Conservation (phyloP, 2,797 vertebrate genomes). For the Tenualosa thibaudeaui region DNA sequence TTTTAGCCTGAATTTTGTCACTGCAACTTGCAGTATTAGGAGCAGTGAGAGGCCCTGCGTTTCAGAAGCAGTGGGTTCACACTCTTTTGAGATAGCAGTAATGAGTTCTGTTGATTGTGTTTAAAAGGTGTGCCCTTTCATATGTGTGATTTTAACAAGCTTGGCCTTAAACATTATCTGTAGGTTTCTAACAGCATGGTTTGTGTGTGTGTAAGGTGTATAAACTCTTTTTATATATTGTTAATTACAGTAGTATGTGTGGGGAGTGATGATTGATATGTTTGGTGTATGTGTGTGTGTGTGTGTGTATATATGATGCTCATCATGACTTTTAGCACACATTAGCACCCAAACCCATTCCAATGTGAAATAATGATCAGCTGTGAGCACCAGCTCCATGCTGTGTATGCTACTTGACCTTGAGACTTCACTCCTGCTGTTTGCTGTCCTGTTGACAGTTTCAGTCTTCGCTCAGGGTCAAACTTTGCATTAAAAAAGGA, state of each 20-base stretch:
- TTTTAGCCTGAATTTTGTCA: not conserved
- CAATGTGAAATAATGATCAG: not conserved
- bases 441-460: not conserved
- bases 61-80: not conserved
- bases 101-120: not conserved
- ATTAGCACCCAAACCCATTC: not conserved
- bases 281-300: not conserved
- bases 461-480: not conserved
- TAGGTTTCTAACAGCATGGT: slow-evolving; percentile 9
- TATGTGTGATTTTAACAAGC: not conserved
- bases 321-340: not conserved
- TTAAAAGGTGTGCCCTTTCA: not conserved
- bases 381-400: not conserved
- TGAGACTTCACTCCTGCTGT: not conserved
- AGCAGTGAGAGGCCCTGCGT: not conserved
- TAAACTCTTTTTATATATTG: no score
- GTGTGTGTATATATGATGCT: not conserved
- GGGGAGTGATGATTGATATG: no score
- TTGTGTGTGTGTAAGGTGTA: not conserved
- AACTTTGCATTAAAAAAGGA: not conserved
- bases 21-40: not conserved
- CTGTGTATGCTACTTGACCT: not conserved
- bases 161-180: not conserved
- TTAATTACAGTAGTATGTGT: no score
- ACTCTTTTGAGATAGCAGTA: not conserved